These are phyloP conservation scores for Polypterus bichir DNA, from an alignment of 2,113 vertebrate genomes.

Conservation along the genomic window DNA sequence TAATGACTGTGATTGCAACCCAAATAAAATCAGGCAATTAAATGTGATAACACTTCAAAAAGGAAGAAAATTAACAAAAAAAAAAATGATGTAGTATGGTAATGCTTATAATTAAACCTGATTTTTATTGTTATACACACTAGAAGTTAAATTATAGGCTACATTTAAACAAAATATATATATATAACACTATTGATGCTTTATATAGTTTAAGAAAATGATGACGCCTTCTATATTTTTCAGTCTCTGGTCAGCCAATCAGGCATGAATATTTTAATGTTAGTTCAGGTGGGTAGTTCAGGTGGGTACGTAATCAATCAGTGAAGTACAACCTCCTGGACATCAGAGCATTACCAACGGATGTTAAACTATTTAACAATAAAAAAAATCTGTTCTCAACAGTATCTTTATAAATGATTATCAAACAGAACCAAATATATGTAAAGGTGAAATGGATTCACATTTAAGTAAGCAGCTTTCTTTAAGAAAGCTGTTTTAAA, in stretches of 20 bases:
- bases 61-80: slow-evolving; percentile 53
- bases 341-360: too few relatives aligned
- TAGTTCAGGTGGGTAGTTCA: not conserved
- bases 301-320: not conserved
- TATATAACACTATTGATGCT: not conserved
- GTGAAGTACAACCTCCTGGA: too few relatives aligned
- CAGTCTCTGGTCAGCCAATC: not conserved
- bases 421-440: too few relatives aligned
- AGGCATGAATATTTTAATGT: not conserved
- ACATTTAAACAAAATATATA: not conserved
- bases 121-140: not conserved
- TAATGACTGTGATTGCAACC: slow-evolving; percentile 75
- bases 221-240: not conserved
- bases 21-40: slow-evolving; percentile 84
- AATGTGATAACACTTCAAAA: slow-evolving; percentile 81
- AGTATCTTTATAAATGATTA: too few relatives aligned
- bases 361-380: too few relatives aligned
- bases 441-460: too few relatives aligned
- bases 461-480: too few relatives aligned
- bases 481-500: too few relatives aligned
- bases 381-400: too few relatives aligned
- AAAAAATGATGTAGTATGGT: slow-evolving; percentile 1
- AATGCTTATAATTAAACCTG: not conserved
- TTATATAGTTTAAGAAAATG: not conserved
- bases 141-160: not conserved